Conservation (phyloP, 2,888 invertebrate species). For the Andrena camellia region DNA sequence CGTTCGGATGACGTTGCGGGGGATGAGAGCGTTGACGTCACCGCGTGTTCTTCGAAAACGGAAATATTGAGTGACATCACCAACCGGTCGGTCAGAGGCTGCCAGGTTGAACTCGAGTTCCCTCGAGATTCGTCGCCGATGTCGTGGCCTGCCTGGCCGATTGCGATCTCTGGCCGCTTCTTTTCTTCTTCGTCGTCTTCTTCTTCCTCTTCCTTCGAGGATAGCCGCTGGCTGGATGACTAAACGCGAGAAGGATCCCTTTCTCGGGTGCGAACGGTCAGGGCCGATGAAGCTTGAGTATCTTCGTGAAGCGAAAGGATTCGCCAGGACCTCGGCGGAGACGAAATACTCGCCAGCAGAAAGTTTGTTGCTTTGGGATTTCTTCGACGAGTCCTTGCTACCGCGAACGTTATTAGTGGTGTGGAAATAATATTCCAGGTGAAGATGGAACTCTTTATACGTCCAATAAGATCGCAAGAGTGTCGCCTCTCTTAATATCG, state of each 20-base stretch:
- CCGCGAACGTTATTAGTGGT: no score
- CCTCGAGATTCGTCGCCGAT: conserved; percentile 69
- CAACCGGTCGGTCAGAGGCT: conserved; percentile 70
- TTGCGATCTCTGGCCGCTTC: conserved; percentile 63
- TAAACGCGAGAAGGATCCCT: conserved; percentile 74
- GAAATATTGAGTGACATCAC: conserved; percentile 78
- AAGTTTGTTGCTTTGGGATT: neutral
- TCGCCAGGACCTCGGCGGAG: neutral
- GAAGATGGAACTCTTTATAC: no score
- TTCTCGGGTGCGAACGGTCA: conserved; percentile 61
- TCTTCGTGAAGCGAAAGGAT: conserved; percentile 25
- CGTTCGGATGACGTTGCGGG: conserved; percentile 15
- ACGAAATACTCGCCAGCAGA: conserved; percentile 15
- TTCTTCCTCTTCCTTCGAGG: conserved; percentile 46
- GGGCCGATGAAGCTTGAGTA: conserved; percentile 47
- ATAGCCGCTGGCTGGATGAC: conserved; percentile 72
- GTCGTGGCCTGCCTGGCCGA: conserved; percentile 66
- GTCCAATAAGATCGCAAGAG: no score
- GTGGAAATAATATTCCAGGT: no score
- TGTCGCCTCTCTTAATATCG: no score
- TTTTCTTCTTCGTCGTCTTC: conserved; percentile 44
- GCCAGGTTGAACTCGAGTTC: conserved; percentile 44
- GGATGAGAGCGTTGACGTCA: conserved; percentile 47
- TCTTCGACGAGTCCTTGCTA: neutral
- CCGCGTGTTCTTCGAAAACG: conserved; percentile 64